A percentile compares a stretch with the other conserved stretches of the same genome.
Conservation (phyloP, 1,140 invertebrate genomes). For the Drosophila azteca region DNA sequence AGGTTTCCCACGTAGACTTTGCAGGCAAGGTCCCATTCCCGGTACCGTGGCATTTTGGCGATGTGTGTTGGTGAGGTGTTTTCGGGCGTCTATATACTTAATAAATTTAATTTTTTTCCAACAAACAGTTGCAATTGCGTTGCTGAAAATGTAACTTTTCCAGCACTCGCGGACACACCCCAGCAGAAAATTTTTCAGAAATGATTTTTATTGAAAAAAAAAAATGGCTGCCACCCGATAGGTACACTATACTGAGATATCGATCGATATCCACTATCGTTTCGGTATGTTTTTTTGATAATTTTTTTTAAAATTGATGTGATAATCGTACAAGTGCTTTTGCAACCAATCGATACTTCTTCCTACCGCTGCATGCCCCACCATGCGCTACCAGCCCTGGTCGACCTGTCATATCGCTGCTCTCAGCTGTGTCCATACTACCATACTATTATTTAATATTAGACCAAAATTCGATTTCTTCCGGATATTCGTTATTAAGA, state of each 20-base stretch:
- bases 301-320: too few relatives aligned
- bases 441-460: slow-evolving; percentile 70
- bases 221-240: slow-evolving; percentile 39
- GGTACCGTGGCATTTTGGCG: slow-evolving; percentile 88
- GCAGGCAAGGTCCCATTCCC: slow-evolving; percentile 96
- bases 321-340: too few relatives aligned
- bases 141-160: not conserved
- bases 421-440: slow-evolving; percentile 68
- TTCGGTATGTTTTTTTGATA: too few relatives aligned
- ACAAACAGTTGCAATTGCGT: too few relatives aligned
- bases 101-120: not conserved
- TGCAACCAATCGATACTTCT: too few relatives aligned
- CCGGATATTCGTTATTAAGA: slow-evolving; percentile 28
- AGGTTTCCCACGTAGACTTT: slow-evolving; percentile 99
- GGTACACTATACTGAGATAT: not conserved
- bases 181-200: slow-evolving; percentile 27
- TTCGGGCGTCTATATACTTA: slow-evolving; percentile 1
- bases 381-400: slow-evolving; percentile 38
- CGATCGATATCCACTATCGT: too few relatives aligned
- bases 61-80: slow-evolving; percentile 4
- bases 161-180: slow-evolving; percentile 22
- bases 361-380: slow-evolving; percentile 19
- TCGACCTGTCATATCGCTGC: slow-evolving; percentile 33
- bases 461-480: not conserved
- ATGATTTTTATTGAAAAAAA: slow-evolving; percentile 20